Evolutionary conservation across 2,888 invertebrate genomes (phyloP).

Genomic region (Entomobrya proxima): DNA sequence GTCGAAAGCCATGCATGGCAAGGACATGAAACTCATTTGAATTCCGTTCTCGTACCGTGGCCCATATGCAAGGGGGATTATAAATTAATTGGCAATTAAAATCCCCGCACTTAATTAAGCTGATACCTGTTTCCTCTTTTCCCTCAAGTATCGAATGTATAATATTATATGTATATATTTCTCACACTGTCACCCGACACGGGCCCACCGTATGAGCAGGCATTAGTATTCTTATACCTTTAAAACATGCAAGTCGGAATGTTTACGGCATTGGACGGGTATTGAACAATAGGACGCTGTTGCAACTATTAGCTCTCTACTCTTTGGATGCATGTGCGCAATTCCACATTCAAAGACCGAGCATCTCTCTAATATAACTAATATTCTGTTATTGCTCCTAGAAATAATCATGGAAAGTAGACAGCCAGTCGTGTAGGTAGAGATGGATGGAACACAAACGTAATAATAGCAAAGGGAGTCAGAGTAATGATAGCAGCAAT

Average conservation of each 20-base stretch:
- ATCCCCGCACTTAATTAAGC: constrained; percentile 70
- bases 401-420: constrained; percentile 14
- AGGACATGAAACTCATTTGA: constrained; percentile 68
- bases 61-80: constrained; percentile 66
- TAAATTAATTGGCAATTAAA: constrained; percentile 71
- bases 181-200: neutral
- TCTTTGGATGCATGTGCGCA: neutral
- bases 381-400: neutral
- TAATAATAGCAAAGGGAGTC: constrained; percentile 43
- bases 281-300: neutral
- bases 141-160: constrained; percentile 56
- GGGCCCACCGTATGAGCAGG: neutral
- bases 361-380: neutral
- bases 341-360: constrained; percentile 18
- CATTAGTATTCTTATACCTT: neutral
- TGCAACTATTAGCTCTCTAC: neutral
- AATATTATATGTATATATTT: constrained; percentile 1
- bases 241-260: neutral
- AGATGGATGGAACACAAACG: neutral
- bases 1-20: constrained; percentile 34
- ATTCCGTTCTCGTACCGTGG: constrained; percentile 66
- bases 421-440: constrained; percentile 1
- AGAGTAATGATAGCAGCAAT: constrained; percentile 46
- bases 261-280: neutral
- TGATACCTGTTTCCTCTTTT: constrained; percentile 68